Base-by-base conservation (phyloP, 2,113 vertebrate species). In the Felis chaus region DNA sequence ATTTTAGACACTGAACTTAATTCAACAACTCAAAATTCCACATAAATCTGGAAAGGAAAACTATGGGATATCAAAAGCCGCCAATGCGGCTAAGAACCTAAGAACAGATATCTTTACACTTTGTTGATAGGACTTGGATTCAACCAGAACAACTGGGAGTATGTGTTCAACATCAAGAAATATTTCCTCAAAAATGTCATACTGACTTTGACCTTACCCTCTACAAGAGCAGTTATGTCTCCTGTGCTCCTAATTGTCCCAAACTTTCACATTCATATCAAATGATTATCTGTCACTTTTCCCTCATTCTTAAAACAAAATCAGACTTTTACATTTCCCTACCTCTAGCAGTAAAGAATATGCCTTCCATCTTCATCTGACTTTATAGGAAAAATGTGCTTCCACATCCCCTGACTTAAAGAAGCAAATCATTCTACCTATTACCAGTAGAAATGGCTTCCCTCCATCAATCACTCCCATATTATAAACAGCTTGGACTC, bases 271-370 rank as follows among this genome's bases (percentile, higher is more conserved):
- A 79, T 25, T 90, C 48, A 68, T 8, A 63, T 80, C 4, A 50
- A 69, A 85, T 69, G 19, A 80, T 48, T 50, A 13, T 19, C 29
- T 82, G 36, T 71, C 31, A 39, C 50, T 63, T 87, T 91, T 91
- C 39, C 48, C 73, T 94, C 73, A 83, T 18, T 92, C 92, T 45
- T 80, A 63, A 88, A 84, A 95, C 19, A 89, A 85, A 96, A 85
- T 71, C 66, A 81, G 45, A 89, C 63, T 93, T 93, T 88, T 66
- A 82, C 12, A 57, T 68, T 63, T 68, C 61, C 57, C 50, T 95
- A 79, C 11, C 5, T 96, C 36, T 84, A 45, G 27, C 4, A 48
- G 4, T 73, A 89, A 83, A 79, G 79, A 89, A 69, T 16, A 8
- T 45, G 31, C 33, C 41, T 94, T 91, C 27, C 68, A 69, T 81